These are phyloP conservation scores for Malurus melanocephalus DNA, from an alignment of 2,113 vertebrate genomes.

Conservation along the genomic window DNA sequence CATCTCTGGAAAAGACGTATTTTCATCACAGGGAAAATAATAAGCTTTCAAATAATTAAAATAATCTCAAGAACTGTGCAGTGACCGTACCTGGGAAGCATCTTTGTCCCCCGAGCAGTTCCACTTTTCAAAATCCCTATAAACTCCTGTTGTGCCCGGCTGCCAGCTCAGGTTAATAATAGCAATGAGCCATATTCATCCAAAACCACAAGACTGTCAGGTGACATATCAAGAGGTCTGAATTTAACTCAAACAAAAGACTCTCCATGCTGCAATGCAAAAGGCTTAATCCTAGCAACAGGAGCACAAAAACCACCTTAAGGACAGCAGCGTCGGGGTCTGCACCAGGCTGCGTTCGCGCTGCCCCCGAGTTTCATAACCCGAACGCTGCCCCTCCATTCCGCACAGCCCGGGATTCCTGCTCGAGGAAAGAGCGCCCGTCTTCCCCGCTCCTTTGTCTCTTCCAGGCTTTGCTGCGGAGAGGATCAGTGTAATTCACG, in stretches of 20 bases:
- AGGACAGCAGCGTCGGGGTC: background rate
- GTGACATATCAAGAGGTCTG: conserved; percentile 80
- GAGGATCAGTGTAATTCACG: background rate
- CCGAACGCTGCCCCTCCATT: conserved; percentile 19
- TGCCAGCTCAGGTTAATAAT: conserved; percentile 87
- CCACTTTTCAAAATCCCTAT: conserved; percentile 70
- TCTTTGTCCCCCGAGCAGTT: conserved; percentile 74
- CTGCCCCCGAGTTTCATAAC: conserved; percentile 29
- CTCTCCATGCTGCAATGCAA: conserved; percentile 70
- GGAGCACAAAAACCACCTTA: conserved; percentile 31
- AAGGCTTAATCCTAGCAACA: conserved; percentile 55
- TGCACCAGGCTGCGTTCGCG: background rate
- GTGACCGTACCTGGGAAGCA: conserved; percentile 77
- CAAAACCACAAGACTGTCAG: conserved; percentile 93
- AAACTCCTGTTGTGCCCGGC: conserved; percentile 69
- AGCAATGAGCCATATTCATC: conserved; percentile 89
- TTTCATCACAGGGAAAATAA: background rate
- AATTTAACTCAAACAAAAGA: conserved; percentile 78
- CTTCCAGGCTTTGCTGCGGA: background rate
- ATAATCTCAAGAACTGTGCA: background rate
- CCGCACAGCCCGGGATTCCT: background rate
- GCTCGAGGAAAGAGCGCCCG: background rate
- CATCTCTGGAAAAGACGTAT: background rate
- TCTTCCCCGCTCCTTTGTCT: conserved; percentile 15
- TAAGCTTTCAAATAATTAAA: conserved; percentile 12